Evolutionary conservation across 2,113 vertebrate species (phyloP), one percentile per base, ranked within the genome.

Genomic region (Tautogolabrus adspersus): DNA sequence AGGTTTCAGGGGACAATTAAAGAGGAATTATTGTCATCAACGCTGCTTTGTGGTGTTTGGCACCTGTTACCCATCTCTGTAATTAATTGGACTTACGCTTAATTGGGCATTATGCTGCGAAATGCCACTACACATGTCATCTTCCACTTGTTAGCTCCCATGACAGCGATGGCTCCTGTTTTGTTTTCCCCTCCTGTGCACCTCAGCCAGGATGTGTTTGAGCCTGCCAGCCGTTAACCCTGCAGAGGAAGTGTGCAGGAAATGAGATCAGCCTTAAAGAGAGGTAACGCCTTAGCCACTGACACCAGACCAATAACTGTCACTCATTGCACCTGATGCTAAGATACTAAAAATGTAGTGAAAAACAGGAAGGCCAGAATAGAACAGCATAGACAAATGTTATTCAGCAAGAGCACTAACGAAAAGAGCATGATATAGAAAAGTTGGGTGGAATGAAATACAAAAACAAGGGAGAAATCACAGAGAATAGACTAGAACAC

Each of bases 301-400:
- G 85, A 91, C 89, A 88, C 88, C 84, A 89, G 87, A 90, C 90
- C 91, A 90, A 91, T 91, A 93, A 93, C 92, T 92, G 92, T 89
- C 90, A 93, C 79, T 91, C 82, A 88, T 66, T 86, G 90, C 90
- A 91, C 88, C 88, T 91, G 90, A 93, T 81, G 72, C 56, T 16
- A 59, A 79, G 68, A 72, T 71, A 80, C 85, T 71, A 80, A 90
- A 88, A 84, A 86, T 57, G 52, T 52, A 78, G 56, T 51, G 49
- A 83, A 87, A 66, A 87, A 85, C 75, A 89, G 82, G 82, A 84
- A 85, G 84, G 81, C 82, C 75, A 89, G 60, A 73, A 57, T 4
- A 65, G 13, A 71, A 57, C 47, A 49, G 38, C 70, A 75, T 21
- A 72, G 66, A 71, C 54, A 62, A 4, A 18, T 62, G 40, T 18